phyloP scores from a whole-genome alignment of 2,888 invertebrate species.

The Tipula lateralis region DNA sequence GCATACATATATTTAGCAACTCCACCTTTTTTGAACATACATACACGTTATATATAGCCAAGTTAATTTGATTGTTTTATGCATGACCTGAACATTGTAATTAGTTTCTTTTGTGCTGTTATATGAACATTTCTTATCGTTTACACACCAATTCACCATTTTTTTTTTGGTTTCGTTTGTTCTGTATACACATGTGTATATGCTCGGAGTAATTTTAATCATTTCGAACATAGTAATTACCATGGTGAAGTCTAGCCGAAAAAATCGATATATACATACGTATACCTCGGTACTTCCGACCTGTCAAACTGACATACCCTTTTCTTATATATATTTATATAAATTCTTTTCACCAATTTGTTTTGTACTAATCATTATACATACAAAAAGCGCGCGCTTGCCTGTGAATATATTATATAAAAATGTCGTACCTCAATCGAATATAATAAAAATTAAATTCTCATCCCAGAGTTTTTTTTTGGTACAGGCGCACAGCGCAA shows the following conservation, averaged over 20 bases:
- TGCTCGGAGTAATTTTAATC: not conserved
- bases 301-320: constrained; percentile 27
- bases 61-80: constrained; percentile 24
- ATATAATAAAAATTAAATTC: constrained; percentile 26
- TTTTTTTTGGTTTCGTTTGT: not conserved
- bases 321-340: not conserved
- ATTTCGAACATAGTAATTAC: not conserved
- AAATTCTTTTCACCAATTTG: not conserved
- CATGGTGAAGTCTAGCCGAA: not conserved
- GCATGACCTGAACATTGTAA: constrained; percentile 19
- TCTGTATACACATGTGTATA: not conserved
- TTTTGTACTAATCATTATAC: not conserved
- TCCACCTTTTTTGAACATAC: not conserved
- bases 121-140: not conserved
- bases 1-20: constrained; percentile 14
- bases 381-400: not conserved
- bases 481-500: not conserved
- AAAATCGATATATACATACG: not conserved
- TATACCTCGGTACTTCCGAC: not conserved
- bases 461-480: not conserved
- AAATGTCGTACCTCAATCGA: constrained; percentile 12
- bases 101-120: not conserved
- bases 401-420: not conserved
- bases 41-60: not conserved
- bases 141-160: not conserved